These are phyloP conservation scores for Scaptomyza montana DNA, from an alignment of 1,140 invertebrate species.

Conservation along the genomic window DNA sequence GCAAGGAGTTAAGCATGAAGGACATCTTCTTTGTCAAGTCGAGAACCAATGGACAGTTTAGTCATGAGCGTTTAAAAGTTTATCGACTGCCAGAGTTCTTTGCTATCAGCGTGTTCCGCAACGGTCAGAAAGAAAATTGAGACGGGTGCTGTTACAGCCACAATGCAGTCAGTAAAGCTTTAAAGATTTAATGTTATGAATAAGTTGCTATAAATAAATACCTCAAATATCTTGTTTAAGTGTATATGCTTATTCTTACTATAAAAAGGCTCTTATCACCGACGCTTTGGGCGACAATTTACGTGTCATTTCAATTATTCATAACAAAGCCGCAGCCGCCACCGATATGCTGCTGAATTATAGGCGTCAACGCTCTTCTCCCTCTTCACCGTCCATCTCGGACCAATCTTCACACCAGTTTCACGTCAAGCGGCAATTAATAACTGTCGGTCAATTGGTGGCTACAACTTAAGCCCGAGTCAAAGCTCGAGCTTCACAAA, in stretches of 20 bases:
- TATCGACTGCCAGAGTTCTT: constrained; percentile 78
- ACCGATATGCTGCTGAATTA: constrained; percentile 28
- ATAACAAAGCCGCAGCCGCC: constrained; percentile 51
- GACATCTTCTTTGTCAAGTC: constrained; percentile 81
- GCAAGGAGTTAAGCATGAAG: constrained; percentile 58
- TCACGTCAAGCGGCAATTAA: constrained; percentile 76
- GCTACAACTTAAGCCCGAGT: constrained; percentile 58
- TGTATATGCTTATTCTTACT: constrained; percentile 24
- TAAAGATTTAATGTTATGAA: constrained; percentile 59
- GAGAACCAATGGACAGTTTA: constrained; percentile 70
- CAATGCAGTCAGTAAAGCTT: constrained; percentile 28
- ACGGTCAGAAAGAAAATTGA: constrained; percentile 47
- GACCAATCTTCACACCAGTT: constrained; percentile 2
- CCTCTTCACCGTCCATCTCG: background rate
- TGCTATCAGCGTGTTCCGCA: constrained; percentile 76
- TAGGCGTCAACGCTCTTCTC: constrained; percentile 13
- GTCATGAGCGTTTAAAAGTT: constrained; percentile 72
- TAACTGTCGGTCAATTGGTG: constrained; percentile 78
- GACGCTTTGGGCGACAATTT: constrained; percentile 45
- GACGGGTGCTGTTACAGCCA: background rate
- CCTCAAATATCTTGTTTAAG: constrained; percentile 46
- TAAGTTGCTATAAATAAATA: constrained; percentile 77
- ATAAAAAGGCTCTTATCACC: constrained; percentile 25
- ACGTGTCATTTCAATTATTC: constrained; percentile 65
- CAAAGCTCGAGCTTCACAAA: constrained; percentile 46